Evolutionary conservation across 2,797 vertebrate genomes (phyloP), one percentile per base, ranked within the genome.

Genomic region (Antennarius maculatus): DNA sequence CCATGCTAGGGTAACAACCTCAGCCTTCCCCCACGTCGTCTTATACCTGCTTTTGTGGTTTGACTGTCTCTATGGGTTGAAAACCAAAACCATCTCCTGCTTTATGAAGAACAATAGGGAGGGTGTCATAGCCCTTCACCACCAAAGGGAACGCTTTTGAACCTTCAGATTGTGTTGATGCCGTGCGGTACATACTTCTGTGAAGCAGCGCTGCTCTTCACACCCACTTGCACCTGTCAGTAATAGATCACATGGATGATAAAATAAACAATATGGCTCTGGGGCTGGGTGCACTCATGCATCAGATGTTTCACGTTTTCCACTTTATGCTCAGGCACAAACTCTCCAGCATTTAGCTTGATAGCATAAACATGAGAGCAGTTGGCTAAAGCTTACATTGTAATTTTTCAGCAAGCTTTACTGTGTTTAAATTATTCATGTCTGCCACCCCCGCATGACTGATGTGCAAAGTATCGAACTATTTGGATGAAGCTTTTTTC

Each of bases 191-290:
- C 66, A 69, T 71, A 65, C 67, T 74, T 76, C 65, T 78, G 65
- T 66, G 23, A 69, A 77, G 76, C 71, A 15, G 60, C 16, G 61
- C 66, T 77, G 59, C 81, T 84, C 69, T 86, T 87, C 62, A 80
- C 80, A 76, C 77, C 82, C 85, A 85, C 84, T 86, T 85, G 80
- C 84, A 85, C 85, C 84, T 86, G 86, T 88, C 89, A 83, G 86
- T 84, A 66, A 87, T 91, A 83, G 71, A 90, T 90, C 87, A 88
- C 68, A 80, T 39, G 50, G 70, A 84, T 81, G 77, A 84, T 88
- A 82, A 90, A 83, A 83, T 80, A 82, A 87, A 83, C 83, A 82
- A 82, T 74, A 81, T 75, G 73, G 81, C 77, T 77, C 58, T 15
- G 5, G 63, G 80, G 59, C 56, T 43, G 54, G 71, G 51, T 50